phyloP scores from a whole-genome alignment of 2,797 vertebrate species.

The Avahi laniger region DNA sequence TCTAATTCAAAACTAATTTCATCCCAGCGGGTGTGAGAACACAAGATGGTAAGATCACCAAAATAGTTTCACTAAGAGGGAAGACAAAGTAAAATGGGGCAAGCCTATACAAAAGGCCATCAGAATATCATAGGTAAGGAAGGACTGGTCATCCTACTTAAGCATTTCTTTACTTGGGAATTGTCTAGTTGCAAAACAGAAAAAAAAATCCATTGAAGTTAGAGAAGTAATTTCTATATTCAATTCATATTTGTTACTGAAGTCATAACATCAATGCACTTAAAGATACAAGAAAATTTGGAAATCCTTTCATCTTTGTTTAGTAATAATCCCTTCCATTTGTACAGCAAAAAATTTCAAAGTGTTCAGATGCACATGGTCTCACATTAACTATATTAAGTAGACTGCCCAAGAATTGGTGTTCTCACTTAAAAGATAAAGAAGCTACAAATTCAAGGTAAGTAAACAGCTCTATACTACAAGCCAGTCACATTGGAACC shows the following conservation, averaged over 20 bases:
- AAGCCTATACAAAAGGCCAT: background rate
- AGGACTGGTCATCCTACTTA: background rate
- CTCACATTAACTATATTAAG: background rate
- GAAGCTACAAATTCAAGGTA: background rate
- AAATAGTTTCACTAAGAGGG: background rate
- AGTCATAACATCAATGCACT: background rate
- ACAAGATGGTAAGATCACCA: background rate
- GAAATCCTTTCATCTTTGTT: background rate
- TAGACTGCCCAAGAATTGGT: background rate
- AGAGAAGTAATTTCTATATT: background rate
- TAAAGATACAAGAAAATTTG: background rate
- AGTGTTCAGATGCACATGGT: background rate
- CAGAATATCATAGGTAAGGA: background rate
- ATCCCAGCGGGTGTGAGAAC: background rate
- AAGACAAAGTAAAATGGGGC: background rate
- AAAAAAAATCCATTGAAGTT: background rate
- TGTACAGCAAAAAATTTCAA: background rate
- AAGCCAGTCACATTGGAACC: background rate
- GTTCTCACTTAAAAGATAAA: background rate
- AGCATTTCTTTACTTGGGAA: background rate
- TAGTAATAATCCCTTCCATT: background rate
- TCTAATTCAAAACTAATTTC: slow-evolving; percentile 15
- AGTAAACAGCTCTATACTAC: background rate
- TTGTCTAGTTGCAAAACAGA: background rate
- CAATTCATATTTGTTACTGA: background rate